Percentiles rank a stretch among this genome's conserved stretches.
These are phyloP conservation scores for Bactericera cockerelli DNA, from an alignment of 1,140 invertebrate genomes.

Conservation along the genomic window DNA sequence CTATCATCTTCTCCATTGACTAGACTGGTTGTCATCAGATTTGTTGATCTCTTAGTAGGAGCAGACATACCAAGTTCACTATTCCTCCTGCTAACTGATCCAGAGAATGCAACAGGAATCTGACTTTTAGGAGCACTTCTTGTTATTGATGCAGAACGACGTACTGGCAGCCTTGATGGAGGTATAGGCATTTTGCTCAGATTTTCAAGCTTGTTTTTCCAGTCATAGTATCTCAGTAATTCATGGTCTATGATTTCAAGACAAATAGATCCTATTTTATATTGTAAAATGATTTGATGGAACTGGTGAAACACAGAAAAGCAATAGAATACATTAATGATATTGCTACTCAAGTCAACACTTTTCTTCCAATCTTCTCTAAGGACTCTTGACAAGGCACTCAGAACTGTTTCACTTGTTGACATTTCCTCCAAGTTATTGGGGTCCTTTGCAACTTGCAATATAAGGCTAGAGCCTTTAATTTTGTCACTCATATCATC, in stretches of 20 bases:
- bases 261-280: slow-evolving; percentile 83
- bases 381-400: slow-evolving; percentile 83
- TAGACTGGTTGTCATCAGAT: not conserved
- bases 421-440: slow-evolving; percentile 88
- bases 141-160: slow-evolving; percentile 15
- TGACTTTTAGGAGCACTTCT: slow-evolving; percentile 15
- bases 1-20: not conserved
- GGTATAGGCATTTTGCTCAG: slow-evolving; percentile 22
- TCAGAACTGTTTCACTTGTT: slow-evolving; percentile 91
- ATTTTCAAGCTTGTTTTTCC: slow-evolving; percentile 75
- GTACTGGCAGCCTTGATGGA: slow-evolving; percentile 22
- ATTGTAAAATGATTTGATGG: slow-evolving; percentile 78
- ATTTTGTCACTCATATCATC: slow-evolving; percentile 89
- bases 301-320: slow-evolving; percentile 95
- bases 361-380: slow-evolving; percentile 95
- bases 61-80: slow-evolving; percentile 2
- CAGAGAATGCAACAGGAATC: slow-evolving; percentile 13
- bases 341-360: slow-evolving; percentile 89
- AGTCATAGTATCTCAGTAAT: slow-evolving; percentile 78
- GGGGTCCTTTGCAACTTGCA: slow-evolving; percentile 78
- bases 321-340: slow-evolving; percentile 93
- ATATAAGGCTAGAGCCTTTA: slow-evolving; percentile 76
- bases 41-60: not conserved
- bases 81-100: not conserved
- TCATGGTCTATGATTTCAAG: slow-evolving; percentile 95